Base-by-base conservation (phyloP, 2,797 vertebrate species). In the Syngnathus rostellatus region DNA sequence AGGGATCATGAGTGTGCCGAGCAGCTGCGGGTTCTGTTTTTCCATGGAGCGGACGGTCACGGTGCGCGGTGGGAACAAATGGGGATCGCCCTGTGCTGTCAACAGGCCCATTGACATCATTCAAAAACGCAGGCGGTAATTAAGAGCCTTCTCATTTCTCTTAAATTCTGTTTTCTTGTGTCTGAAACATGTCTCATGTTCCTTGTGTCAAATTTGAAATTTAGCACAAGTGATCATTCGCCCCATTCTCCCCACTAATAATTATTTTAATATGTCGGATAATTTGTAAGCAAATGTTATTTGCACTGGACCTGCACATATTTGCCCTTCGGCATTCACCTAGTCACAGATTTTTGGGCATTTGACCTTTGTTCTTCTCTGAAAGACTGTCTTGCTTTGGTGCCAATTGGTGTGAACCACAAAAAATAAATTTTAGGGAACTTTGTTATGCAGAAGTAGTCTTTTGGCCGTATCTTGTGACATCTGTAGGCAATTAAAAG, bases 21-120 rank as follows among this genome's bases (percentile, higher is more conserved):
- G 80, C 9, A 87, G 86, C 86, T 88, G 83, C 77, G 90, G 86
- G 50, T 86, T 86, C 69, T 85, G 82, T 71, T 77, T 79, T 77
- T 85, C 85, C 23, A 79, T 76, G 70, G 90, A 91, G 70, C 80
- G 83, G 48, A 78, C 83, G 60, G 64, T 86, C 72, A 86, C 77
- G 58, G 79, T 89, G 76, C 76, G 83, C 62, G 86, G 80, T 59
- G 85, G 89, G 72, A 88, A 82, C 81, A 79, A 88, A 57, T 85
- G 84, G 80, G 90, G 90, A 73, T 93, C 91, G 0, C 90, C 90
- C 3, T 86, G 85, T 23, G 89, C 91, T 8, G 88, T 92, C 82
- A 91, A 92, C 88, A 83, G 87, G 67, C 91, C 92, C 72, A 92
- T 92, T 72, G 91, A 92, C 86, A 92, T 93, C 80, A 83, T 81